Conservation (phyloP, 2,113 vertebrate species). For the Enhydra lutris region DNA sequence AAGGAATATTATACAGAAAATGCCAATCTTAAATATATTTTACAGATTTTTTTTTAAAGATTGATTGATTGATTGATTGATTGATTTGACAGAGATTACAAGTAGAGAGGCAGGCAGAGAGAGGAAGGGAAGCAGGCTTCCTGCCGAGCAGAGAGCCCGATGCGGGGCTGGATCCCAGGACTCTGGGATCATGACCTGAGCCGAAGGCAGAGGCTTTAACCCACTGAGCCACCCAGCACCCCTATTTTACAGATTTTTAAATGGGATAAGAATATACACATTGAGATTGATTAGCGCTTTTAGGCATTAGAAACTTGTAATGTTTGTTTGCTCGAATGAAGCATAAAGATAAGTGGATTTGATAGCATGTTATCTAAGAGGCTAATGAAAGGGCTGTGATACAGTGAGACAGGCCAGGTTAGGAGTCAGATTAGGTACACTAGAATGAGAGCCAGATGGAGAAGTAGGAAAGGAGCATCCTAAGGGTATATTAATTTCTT, state of each 20-base stretch:
- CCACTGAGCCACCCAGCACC: no score
- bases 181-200: no score
- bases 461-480: neutral
- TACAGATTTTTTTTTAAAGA: neutral
- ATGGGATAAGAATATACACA: neutral
- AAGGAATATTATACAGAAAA: neutral
- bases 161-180: no score
- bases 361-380: neutral
- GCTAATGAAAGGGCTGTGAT: neutral
- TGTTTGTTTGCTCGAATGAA: slow-evolving; percentile 38
- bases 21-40: neutral
- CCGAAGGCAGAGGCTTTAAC: no score
- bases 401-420: neutral
- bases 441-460: neutral
- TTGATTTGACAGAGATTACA: no score
- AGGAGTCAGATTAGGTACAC: neutral
- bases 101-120: no score
- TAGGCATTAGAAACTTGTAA: neutral
- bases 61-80: no score
- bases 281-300: neutral
- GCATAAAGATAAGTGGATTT: neutral
- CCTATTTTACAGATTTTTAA: neutral
- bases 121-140: no score
- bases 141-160: no score
- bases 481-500: neutral